phyloP scores from a whole-genome alignment of 2,113 vertebrate genomes.

The Etia nguti region DNA sequence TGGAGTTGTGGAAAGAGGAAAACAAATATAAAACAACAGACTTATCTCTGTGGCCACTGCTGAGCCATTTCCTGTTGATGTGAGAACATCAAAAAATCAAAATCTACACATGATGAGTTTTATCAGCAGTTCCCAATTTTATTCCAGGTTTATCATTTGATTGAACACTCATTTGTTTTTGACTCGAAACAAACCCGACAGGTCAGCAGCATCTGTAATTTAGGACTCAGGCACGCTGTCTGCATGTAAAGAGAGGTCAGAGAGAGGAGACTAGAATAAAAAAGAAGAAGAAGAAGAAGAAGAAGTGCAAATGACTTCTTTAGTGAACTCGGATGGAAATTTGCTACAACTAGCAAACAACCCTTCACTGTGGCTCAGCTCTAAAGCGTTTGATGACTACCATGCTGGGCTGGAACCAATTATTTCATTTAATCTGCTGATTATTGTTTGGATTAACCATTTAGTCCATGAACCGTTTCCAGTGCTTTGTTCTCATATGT shows the following conservation, averaged over 20 bases:
- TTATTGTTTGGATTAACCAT: neutral
- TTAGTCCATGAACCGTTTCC: neutral
- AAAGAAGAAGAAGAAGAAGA: neutral
- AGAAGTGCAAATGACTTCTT: neutral
- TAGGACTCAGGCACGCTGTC: neutral
- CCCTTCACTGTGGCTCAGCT: neutral
- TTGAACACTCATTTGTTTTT: neutral
- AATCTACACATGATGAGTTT: neutral
- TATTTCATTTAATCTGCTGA: neutral
- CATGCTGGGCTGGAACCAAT: neutral
- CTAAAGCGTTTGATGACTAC: neutral
- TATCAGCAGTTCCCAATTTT: neutral
- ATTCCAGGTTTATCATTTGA: neutral
- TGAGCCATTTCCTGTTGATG: neutral
- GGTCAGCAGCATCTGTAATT: neutral
- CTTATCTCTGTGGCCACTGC: rapidly evolving
- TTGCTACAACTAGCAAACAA: neutral
- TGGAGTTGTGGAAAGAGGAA: neutral
- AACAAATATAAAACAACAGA: neutral
- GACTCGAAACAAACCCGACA: neutral
- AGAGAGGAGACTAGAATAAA: neutral
- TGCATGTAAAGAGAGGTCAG: neutral
- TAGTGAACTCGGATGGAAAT: neutral
- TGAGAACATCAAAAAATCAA: neutral
- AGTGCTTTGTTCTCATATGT: neutral